Evolutionary conservation across 2,888 invertebrate genomes (phyloP), one percentile per base, ranked within the genome.

Genomic region (Cheilosia pagana): DNA sequence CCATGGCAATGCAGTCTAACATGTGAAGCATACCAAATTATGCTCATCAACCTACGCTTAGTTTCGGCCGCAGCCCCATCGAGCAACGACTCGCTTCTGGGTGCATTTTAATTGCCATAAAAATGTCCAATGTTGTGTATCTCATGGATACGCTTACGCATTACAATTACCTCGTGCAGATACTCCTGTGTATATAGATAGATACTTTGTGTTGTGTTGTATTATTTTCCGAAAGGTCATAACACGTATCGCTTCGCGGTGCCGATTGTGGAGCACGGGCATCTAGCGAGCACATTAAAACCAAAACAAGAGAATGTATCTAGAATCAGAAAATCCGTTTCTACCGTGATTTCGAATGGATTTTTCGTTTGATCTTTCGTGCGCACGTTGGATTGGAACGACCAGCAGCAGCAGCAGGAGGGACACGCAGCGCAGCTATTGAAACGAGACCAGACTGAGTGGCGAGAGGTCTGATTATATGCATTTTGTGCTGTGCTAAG

Each of bases 21-120:
- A 82, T 67, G 77, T 67, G 62, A 72, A 77, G 77, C 77, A 79
- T 70, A 79, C 72, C 82, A 78, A 82, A 77, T 82, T 82, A 71
- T 21, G 43, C 81, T 67, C 78, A 70, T 72, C 82, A 78, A 55
- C 65, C 65, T 72, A 67, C 71, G 67, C 77, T 65, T 57, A 48
- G 23, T 14, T 25, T 2, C 45, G 35, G 31, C 23, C 35, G 5
- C 14, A 48, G 16, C 68, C 45, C 16, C 52, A 21, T 12, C 21
- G 23, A 59, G 31, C 60, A 62, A 63, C 79, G 79, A 85, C 71
- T 85, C 79, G 74, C 79, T 79, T 59, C 59, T 81, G 83, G 83
- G 65, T 85, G 83, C 85, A 81, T 81, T 81, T 81, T 85, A 85
- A 81, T 85, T 81, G 75, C 75, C 79, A 85, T 81, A 79, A 81